A percentile compares a stretch with the other conserved stretches of the same genome.
Evolutionary conservation across 1,140 invertebrate genomes (phyloP).

Genomic region (Bombus confusus): DNA sequence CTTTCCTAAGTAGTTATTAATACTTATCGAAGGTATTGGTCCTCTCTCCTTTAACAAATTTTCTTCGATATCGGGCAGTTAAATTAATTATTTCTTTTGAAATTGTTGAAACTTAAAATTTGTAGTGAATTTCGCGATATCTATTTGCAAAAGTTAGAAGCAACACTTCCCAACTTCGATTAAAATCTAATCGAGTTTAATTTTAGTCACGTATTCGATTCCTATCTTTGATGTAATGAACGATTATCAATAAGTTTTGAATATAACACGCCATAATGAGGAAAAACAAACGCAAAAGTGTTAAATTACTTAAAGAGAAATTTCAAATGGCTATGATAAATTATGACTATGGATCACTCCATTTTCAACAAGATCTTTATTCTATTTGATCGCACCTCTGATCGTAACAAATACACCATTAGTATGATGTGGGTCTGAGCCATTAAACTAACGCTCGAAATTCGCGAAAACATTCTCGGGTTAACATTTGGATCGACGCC

Average conservation of each 20-base stretch:
- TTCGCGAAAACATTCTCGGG: background rate
- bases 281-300: background rate
- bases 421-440: background rate
- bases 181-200: background rate
- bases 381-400: constrained; percentile 1
- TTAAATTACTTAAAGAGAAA: too few species aligned
- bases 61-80: background rate
- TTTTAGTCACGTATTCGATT: background rate
- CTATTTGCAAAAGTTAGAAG: background rate
- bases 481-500: background rate
- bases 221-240: background rate
- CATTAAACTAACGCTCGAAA: constrained; percentile 9
- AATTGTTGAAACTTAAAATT: constrained; percentile 8
- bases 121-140: background rate
- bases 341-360: background rate
- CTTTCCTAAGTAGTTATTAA: background rate
- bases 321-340: background rate
- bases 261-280: background rate
- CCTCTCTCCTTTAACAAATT: background rate
- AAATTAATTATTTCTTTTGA: background rate
- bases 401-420: background rate
- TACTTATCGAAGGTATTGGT: background rate
- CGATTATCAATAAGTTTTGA: background rate
- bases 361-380: background rate
- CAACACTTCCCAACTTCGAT: background rate